phyloP scores from a whole-genome alignment of 2,888 invertebrate genomes.

The Nephrotoma guestfalica region DNA sequence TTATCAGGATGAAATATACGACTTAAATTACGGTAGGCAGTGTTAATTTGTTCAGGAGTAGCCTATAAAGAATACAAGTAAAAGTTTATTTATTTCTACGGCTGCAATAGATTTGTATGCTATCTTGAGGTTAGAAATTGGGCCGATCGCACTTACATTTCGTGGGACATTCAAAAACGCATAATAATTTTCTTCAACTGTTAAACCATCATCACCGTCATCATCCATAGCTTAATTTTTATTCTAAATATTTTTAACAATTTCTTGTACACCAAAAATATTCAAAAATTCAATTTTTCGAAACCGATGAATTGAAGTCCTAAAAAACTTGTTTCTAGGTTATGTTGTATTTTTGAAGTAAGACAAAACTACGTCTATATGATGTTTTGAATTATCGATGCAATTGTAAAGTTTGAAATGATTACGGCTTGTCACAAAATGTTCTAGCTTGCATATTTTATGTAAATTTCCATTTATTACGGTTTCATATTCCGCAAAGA shows the following conservation, averaged over 20 bases:
- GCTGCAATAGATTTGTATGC: not conserved
- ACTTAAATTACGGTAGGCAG: slow-evolving; percentile 83
- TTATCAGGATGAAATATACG: slow-evolving; percentile 95
- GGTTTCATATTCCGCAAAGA: too few species aligned
- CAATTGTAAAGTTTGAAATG: not conserved
- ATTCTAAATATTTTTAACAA: not conserved
- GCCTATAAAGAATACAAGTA: slow-evolving; percentile 47
- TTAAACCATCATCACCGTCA: slow-evolving; percentile 49
- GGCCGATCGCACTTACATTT: slow-evolving; percentile 44
- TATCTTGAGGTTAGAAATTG: not conserved
- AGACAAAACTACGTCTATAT: not conserved
- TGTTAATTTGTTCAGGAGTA: slow-evolving; percentile 77
- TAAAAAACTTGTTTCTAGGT: not conserved
- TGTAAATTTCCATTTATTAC: too few species aligned
- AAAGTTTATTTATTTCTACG: not conserved
- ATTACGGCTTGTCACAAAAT: not conserved
- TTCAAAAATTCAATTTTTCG: not conserved
- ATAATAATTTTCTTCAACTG: slow-evolving; percentile 70
- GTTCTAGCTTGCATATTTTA: too few species aligned
- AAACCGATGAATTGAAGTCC: not conserved
- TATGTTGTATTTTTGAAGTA: not conserved
- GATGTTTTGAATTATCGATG: not conserved
- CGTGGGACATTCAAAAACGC: slow-evolving; percentile 72
- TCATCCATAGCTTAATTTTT: slow-evolving; percentile 38
- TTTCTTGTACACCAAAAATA: not conserved